A percentile compares a stretch with the other conserved stretches of the same genome.
Conservation (phyloP, 2,888 invertebrate species). For the Monoplex corrugatus region DNA sequence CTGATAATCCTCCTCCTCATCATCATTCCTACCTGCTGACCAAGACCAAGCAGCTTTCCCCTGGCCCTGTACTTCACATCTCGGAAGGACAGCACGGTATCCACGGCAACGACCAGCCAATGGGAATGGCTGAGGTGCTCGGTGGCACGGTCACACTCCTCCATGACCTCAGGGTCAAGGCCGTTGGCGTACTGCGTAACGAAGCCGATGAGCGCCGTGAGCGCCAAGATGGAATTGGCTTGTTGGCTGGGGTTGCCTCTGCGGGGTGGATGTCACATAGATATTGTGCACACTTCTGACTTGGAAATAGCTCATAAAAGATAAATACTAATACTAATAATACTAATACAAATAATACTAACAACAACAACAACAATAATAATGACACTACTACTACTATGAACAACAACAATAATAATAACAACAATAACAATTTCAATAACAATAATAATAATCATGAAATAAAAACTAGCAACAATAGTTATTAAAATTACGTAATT, state of each 20-base stretch:
- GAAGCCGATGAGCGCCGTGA: conserved; percentile 70
- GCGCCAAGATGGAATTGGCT: conserved; percentile 74
- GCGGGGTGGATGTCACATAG: no score
- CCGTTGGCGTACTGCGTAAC: conserved; percentile 64
- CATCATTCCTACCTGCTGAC: conserved; percentile 73
- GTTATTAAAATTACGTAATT: no score
- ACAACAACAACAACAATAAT: no score
- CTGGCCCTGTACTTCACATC: conserved; percentile 72
- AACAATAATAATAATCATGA: no score
- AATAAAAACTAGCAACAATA: no score
- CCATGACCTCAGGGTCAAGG: conserved; percentile 61
- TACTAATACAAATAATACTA: no score
- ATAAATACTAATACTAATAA: no score
- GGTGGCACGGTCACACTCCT: conserved; percentile 62
- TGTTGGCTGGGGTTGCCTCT: conserved; percentile 70
- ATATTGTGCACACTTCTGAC: no score
- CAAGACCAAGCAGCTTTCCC: conserved; percentile 72
- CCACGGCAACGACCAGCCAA: conserved; percentile 74
- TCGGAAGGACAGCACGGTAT: conserved; percentile 73
- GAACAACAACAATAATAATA: no score
- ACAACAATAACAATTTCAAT: no score
- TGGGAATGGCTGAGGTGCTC: conserved; percentile 73
- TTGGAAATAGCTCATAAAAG: no score
- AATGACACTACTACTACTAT: no score
- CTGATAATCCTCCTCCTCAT: background rate